Base-by-base conservation (phyloP, 1,140 invertebrate species). In the Bombus terrestris region DNA sequence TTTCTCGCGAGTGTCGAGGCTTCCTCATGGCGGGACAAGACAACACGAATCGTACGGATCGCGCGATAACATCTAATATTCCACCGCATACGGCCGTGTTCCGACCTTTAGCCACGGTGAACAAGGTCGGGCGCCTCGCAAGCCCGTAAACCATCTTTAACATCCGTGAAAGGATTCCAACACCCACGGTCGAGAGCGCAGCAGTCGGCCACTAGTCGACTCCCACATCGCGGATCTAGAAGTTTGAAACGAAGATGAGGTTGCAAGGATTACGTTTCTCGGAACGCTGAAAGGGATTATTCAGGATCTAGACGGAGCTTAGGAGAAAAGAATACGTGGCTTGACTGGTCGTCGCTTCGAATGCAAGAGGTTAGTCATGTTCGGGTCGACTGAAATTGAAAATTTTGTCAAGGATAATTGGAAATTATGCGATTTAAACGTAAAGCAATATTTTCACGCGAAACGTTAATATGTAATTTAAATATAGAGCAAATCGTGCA, bases 111-210 rank as follows among this genome's bases (percentile, higher is more conserved):
- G 80, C 84, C 87, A 76, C 68, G 83, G 73, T n/a, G 91, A 92
- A 93, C 92, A 93, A 93, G 92, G 93, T 91, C 92, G 92, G 85
- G 86, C 89, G 91, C 89, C 83, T 83, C 79, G 68, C 88, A 88
- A 82, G 77, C 81, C 92, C 91, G 91, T 93, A 92, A 93, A 93
- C 86, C 88, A 93, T 93, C 89, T 82, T 92, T 89, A 91, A 92
- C 89, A 92, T 92, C 90, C 89, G 88, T 90, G 92, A 92, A 93
- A 92, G 93, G 92, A 92, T 93, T 91, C 86, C 88, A 91, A 93
- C 93, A 91, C 92, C 93, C 87, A 93, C 92, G 88, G 86, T 72
- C 86, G 82, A 35, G 57, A 68, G 64, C 78, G 78, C 79, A 88
- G 86, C 78, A 72, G 77, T 88, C 77, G 87, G 85, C 87, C 59